Conservation (phyloP, 1,140 invertebrate genomes). For the Mylabris phalerata region DNA sequence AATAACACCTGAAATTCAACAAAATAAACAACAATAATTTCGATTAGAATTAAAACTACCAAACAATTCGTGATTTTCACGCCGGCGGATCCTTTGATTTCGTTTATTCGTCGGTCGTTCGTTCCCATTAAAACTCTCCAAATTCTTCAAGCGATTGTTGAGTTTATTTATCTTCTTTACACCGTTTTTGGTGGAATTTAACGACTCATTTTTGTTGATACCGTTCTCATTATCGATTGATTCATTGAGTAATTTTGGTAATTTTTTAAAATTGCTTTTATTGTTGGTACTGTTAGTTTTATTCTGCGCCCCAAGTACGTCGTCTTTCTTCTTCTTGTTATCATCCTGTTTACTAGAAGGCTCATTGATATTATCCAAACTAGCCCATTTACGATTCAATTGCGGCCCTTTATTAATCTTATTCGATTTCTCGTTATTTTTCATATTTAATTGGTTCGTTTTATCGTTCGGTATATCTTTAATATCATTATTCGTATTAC, state of each 20-base stretch:
- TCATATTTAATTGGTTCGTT: constrained; percentile 31
- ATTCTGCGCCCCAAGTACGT: constrained; percentile 41
- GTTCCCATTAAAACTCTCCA: constrained; percentile 23
- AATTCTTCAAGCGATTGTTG: constrained; percentile 24
- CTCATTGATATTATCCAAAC: constrained; percentile 49
- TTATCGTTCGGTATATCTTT: constrained; percentile 27
- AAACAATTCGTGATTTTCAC: constrained; percentile 32
- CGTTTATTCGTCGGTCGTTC: constrained; percentile 35
- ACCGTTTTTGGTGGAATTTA: constrained; percentile 30
- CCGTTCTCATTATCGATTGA: constrained; percentile 27
- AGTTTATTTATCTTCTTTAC: constrained; percentile 32
- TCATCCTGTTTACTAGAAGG: constrained; percentile 36
- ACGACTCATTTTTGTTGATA: constrained; percentile 31
- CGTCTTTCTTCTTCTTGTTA: constrained; percentile 39
- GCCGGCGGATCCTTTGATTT: constrained; percentile 33
- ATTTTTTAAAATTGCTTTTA: constrained; percentile 41
- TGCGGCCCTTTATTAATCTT: constrained; percentile 37
- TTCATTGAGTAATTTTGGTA: constrained; percentile 35
- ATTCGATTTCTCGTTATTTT: constrained; percentile 16
- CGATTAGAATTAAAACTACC: constrained; percentile 19
- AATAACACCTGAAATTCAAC: constrained; percentile 26
- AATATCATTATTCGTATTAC: constrained; percentile 37
- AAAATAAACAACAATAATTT: background rate
- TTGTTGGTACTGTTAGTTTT: constrained; percentile 37
- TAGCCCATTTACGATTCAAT: constrained; percentile 50